A percentile compares a stretch with the other conserved stretches of the same genome.
phyloP scores from a whole-genome alignment of 2,888 invertebrate genomes.

The Ophion slaviceki region DNA sequence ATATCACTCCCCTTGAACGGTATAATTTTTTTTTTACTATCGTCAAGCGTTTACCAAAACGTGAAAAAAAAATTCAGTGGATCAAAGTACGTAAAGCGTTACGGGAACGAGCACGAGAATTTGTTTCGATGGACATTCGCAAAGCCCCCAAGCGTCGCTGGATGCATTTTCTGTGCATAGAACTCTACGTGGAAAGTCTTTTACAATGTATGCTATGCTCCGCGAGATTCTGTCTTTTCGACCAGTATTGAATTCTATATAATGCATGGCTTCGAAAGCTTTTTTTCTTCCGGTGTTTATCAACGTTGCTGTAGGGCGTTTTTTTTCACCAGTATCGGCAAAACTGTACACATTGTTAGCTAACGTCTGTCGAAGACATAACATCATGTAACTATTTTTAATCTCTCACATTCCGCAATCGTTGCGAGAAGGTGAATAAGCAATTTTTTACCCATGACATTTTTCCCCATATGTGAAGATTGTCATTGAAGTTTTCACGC shows the following conservation, averaged over 20 bases:
- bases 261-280: not conserved
- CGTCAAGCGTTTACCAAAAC: conserved; percentile 16
- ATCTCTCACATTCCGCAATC: not conserved
- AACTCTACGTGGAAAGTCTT: conserved; percentile 37
- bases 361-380: not conserved
- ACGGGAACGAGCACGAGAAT: conserved; percentile 35
- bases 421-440: no score
- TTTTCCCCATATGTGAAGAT: not conserved
- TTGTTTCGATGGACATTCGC: conserved; percentile 48
- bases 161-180: conserved; percentile 31
- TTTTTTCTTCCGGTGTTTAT: conserved; percentile 1
- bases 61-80: conserved; percentile 32
- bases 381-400: not conserved
- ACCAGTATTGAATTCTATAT: conserved; percentile 25
- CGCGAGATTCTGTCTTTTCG: conserved; percentile 3
- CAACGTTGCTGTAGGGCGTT: not conserved
- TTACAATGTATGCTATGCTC: conserved; percentile 37
- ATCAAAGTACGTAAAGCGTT: conserved; percentile 43
- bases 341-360: not conserved
- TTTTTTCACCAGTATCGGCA: not conserved
- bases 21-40: not conserved
- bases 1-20: no score
- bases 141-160: conserved; percentile 33
- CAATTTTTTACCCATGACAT: no score
- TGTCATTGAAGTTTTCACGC: not conserved